Conservation (phyloP, 2,113 vertebrate species). For the Blennius ocellaris region DNA sequence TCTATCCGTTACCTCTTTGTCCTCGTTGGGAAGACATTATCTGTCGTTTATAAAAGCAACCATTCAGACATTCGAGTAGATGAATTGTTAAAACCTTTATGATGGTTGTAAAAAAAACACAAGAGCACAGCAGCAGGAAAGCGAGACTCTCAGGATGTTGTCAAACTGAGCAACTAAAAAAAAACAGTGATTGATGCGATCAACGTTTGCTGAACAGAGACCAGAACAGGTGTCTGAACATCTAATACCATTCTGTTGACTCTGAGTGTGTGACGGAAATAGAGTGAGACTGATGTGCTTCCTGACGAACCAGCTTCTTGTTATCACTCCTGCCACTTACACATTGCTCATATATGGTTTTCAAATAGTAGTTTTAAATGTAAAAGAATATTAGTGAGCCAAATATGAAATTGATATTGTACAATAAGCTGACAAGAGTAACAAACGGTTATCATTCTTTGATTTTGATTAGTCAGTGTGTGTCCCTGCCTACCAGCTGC, state of each 20-base stretch:
- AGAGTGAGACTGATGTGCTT: slow-evolving; percentile 9
- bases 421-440: neutral
- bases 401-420: too few species aligned
- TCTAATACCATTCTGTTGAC: too few species aligned
- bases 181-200: too few species aligned
- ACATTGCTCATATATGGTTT: slow-evolving; percentile 43
- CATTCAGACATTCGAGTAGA: neutral
- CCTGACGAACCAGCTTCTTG: slow-evolving; percentile 32
- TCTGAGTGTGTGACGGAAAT: neutral
- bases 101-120: too few species aligned
- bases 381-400: too few species aligned
- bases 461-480: neutral
- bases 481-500: slow-evolving; percentile 4
- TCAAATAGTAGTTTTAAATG: too few species aligned
- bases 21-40: neutral
- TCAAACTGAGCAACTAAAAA: too few species aligned
- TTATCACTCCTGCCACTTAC: slow-evolving; percentile 1
- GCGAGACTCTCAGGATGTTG: too few species aligned
- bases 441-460: neutral
- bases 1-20: neutral
- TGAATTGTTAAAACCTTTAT: too few species aligned
- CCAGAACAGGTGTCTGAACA: too few species aligned
- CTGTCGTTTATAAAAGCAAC: neutral
- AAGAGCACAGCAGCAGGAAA: too few species aligned
- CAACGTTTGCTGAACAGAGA: too few species aligned